Evolutionary conservation across 2,888 invertebrate species (phyloP).

Genomic region (Drosophila testacea): DNA sequence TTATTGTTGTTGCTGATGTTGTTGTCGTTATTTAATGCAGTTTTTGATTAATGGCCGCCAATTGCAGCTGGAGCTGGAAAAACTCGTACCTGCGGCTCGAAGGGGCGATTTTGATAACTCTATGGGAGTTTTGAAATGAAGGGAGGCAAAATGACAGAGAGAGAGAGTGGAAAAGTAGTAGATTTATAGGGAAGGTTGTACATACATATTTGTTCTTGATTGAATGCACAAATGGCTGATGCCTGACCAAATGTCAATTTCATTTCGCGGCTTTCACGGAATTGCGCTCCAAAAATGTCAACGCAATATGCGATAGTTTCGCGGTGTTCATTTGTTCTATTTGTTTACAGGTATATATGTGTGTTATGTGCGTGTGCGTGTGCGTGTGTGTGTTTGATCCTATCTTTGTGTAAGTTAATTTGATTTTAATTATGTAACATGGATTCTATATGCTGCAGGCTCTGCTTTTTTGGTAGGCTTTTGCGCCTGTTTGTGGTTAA

Average conservation of each 20-base stretch:
- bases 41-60: constrained; percentile 38
- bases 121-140: too few species aligned
- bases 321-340: constrained; percentile 21
- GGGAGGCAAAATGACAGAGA: too few species aligned
- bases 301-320: constrained; percentile 28
- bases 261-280: constrained; percentile 36
- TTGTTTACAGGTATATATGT: constrained; percentile 7
- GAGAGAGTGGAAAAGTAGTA: too few species aligned
- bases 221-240: constrained; percentile 34
- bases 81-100: background rate
- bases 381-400: background rate
- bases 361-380: constrained; percentile 1
- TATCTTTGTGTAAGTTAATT: constrained; percentile 61
- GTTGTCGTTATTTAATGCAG: constrained; percentile 31
- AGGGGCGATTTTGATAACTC: too few species aligned
- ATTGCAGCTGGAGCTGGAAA: constrained; percentile 15
- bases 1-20: constrained; percentile 4
- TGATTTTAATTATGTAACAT: constrained; percentile 79
- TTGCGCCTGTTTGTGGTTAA: constrained; percentile 70
- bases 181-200: too few species aligned
- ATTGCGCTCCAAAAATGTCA: constrained; percentile 36
- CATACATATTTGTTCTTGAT: constrained; percentile 10
- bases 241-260: constrained; percentile 64
- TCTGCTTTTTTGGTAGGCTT: constrained; percentile 30
- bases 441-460: background rate